Evolutionary conservation across 2,888 invertebrate species (phyloP), one percentile per base, ranked within the genome.

Genomic region (Lapara coniferarum): DNA sequence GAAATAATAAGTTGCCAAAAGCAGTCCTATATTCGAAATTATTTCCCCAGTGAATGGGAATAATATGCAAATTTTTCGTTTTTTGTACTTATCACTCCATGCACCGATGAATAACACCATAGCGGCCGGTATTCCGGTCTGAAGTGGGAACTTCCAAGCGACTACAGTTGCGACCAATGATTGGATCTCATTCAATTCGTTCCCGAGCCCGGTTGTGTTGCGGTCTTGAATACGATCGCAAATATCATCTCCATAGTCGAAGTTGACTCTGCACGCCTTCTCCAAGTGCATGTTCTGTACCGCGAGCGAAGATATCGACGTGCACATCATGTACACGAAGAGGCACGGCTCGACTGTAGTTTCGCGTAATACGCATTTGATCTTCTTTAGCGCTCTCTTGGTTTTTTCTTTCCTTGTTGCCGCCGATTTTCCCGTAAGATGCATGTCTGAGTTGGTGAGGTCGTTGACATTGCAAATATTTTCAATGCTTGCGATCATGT

Each of bases 331-430:
- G 81, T 95, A 96, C 73, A 94, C 90, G 73, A 95, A 95, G 73
- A 96, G 83, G 77, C 96, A 95, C 12, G 96, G 96, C 77, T 96
- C 96, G 2, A 96, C 96, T 0, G 96, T 96, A 1, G 89, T 92
- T 78, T 93, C 93, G 2, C 82, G 81, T 52, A 89, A 81, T 70
- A 88, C 79, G 76, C 78, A 77, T 75, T 87, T 90, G 16, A 95
- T 75, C 56, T 81, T 82, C 78, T 92, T 93, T 72, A 92, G 75
- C 6, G 81, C 69, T 16, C 75, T 78, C 73, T 92, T 93, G 12
- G 84, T 86, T 79, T 86, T 87, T 76, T 91, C 91, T 69, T 81
- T 85, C 87, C 87, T 89, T 71, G 88, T 84, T 69, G 78, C 82
- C 53, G 81, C 81, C 8, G 74, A 75, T 70, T 76, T 77, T 10